A percentile compares a stretch with the other conserved stretches of the same genome.
Conservation (phyloP, 2,113 vertebrate species). For the Bombycilla garrulus region DNA sequence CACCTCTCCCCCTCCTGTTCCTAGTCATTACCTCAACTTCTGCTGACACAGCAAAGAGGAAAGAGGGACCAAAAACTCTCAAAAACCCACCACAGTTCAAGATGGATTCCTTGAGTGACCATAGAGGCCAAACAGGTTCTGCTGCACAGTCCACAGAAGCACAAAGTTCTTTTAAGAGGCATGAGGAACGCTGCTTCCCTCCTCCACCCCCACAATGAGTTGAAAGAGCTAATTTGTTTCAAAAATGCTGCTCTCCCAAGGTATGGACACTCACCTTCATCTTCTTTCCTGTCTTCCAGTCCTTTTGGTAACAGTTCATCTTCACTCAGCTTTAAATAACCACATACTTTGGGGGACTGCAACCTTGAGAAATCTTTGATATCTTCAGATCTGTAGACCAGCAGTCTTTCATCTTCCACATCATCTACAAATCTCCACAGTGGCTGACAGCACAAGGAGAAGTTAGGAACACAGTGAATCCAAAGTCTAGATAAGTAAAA, state of each 20-base stretch:
- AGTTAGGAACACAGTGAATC: neutral
- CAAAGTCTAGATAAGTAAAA: neutral
- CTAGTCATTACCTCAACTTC: neutral
- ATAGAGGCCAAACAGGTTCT: neutral
- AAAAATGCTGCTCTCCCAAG: neutral
- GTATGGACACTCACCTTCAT: conserved; percentile 39
- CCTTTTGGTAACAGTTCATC: conserved; percentile 76
- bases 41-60: neutral
- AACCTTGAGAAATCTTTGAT: conserved; percentile 90
- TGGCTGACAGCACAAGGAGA: conserved; percentile 71
- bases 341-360: conserved; percentile 92
- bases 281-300: conserved; percentile 31
- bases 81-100: neutral
- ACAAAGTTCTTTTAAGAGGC: neutral
- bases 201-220: neutral
- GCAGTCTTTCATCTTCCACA: conserved; percentile 78
- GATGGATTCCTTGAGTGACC: neutral
- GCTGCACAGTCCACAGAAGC: neutral
- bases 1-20: neutral
- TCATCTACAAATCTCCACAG: conserved; percentile 91
- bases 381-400: conserved; percentile 94
- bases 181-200: neutral
- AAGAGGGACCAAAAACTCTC: neutral
- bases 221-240: neutral
- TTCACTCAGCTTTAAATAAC: conserved; percentile 81